Percentiles rank a stretch among this genome's conserved stretches.
These are phyloP conservation scores for Eupithecia dodoneata DNA, from an alignment of 2,888 invertebrate species.

Conservation along the genomic window DNA sequence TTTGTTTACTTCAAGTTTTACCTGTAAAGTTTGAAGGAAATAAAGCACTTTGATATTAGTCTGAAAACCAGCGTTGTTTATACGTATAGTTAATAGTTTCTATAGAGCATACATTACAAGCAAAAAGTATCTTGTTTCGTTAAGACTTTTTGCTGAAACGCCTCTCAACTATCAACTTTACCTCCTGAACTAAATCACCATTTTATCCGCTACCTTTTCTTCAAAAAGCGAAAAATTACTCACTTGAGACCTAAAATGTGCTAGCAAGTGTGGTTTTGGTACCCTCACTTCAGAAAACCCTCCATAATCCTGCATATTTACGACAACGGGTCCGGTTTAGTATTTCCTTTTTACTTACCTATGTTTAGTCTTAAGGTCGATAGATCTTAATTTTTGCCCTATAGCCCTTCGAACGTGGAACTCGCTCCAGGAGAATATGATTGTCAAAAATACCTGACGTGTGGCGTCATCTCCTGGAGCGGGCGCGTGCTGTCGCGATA, in stretches of 20 bases:
- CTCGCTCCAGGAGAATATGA: too few relatives aligned
- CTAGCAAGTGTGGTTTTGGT: neutral
- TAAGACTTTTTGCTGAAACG: neutral
- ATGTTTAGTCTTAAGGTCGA: neutral
- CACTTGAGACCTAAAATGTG: neutral
- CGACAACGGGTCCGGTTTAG: neutral
- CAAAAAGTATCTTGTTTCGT: neutral
- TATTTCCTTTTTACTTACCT: neutral
- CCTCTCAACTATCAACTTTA: neutral
- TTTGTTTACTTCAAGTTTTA: too few relatives aligned
- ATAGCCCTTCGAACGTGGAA: neutral
- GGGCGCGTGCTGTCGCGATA: too few relatives aligned
- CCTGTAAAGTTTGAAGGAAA: too few relatives aligned
- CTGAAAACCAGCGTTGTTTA: too few relatives aligned
- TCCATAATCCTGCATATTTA: neutral
- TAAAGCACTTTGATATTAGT: too few relatives aligned
- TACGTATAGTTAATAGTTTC: neutral
- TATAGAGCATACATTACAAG: neutral
- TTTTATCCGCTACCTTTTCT: neutral
- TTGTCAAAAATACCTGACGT: too few relatives aligned
- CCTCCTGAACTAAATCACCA: neutral
- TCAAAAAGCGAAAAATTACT: neutral
- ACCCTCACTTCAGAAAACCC: neutral
- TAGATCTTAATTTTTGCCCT: neutral
- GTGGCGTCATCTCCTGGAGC: too few relatives aligned